These are phyloP conservation scores for Marronus borbonicus DNA, from an alignment of 2,888 invertebrate genomes.

Conservation along the genomic window DNA sequence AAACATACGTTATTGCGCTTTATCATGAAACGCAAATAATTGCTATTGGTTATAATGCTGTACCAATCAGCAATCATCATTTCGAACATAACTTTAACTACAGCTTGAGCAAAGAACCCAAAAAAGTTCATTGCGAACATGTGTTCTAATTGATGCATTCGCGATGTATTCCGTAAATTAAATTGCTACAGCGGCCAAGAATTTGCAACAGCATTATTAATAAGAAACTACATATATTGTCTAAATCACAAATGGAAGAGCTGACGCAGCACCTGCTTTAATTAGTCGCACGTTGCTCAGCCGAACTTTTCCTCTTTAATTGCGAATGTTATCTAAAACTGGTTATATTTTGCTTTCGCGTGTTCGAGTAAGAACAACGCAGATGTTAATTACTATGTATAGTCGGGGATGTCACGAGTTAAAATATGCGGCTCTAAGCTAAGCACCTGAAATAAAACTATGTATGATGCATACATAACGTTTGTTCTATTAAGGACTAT, in stretches of 20 bases:
- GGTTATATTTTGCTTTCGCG: conserved; percentile 21
- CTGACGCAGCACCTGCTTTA: conserved; percentile 22
- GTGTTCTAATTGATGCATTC: too few species aligned
- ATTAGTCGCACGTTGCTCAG: conserved; percentile 28
- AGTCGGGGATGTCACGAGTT: background rate
- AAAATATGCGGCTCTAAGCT: conserved; percentile 10
- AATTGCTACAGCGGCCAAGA: background rate
- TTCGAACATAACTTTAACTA: too few species aligned
- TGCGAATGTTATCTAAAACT: conserved; percentile 33
- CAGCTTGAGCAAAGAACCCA: too few species aligned
- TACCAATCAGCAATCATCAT: too few species aligned
- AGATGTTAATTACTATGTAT: conserved; percentile 30
- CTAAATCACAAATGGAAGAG: conserved; percentile 6
- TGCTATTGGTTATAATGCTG: too few species aligned
- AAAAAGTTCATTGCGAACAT: too few species aligned
- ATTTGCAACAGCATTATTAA: conserved; percentile 19
- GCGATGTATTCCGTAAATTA: background rate
- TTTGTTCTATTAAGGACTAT: too few species aligned
- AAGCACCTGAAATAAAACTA: background rate
- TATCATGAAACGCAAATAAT: too few species aligned
- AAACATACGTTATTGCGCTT: too few species aligned
- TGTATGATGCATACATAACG: background rate
- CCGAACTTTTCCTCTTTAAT: conserved; percentile 21
- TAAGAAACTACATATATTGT: conserved; percentile 6
- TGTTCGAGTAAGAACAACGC: conserved; percentile 16